These are phyloP conservation scores for Trachops cirrhosus DNA, from an alignment of 2,797 vertebrate species.

Conservation along the genomic window DNA sequence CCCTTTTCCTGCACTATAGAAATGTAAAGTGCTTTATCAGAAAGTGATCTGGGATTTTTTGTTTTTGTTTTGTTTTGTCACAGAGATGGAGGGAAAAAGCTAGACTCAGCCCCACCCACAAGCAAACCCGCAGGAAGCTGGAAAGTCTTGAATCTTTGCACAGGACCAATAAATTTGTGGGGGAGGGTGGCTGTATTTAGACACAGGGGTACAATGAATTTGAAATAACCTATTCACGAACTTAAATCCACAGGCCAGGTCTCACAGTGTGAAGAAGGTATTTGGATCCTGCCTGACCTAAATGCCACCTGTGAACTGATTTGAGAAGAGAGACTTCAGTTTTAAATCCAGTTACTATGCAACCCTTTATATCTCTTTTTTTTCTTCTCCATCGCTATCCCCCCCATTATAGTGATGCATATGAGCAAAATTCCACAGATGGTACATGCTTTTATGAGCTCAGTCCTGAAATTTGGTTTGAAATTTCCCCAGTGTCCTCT, in stretches of 20 bases:
- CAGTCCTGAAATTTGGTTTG: slow-evolving; percentile 75
- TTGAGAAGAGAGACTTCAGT: not conserved
- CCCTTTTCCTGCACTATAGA: slow-evolving; percentile 73
- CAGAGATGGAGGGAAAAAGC: not conserved
- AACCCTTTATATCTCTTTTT: not conserved
- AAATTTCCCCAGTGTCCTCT: slow-evolving; percentile 72
- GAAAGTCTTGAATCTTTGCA: not conserved
- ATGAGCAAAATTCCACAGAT: slow-evolving; percentile 55
- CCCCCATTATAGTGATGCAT: slow-evolving; percentile 47
- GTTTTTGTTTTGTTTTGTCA: not conserved
- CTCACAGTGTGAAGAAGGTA: not conserved
- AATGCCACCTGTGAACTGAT: not conserved
- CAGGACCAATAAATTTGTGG: not conserved
- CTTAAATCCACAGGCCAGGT: not conserved
- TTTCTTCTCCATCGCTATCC: not conserved
- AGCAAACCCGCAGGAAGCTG: not conserved
- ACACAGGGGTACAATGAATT: not conserved
- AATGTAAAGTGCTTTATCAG: slow-evolving; percentile 76
- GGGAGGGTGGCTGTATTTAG: not conserved
- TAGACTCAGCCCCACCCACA: not conserved
- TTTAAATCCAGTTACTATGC: not conserved
- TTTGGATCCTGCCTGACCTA: not conserved
- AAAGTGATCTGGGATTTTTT: slow-evolving; percentile 53
- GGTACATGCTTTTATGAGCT: slow-evolving; percentile 65
- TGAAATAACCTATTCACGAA: not conserved